phyloP scores from a whole-genome alignment of 2,888 invertebrate species.

The Athalia circularis region DNA sequence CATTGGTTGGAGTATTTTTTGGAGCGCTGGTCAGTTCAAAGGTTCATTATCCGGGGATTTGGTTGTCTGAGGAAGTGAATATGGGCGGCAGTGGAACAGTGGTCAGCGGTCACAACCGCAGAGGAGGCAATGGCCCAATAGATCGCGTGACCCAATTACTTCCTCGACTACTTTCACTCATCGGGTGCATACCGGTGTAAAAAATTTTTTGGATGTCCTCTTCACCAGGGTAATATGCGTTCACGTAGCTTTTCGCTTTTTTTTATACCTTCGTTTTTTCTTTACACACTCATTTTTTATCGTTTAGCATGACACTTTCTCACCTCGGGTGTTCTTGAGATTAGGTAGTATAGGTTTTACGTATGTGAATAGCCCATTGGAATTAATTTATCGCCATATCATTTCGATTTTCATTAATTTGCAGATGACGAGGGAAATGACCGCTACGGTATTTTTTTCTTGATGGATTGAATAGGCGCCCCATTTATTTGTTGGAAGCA shows the following conservation, averaged over 20 bases:
- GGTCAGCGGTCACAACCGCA: slow-evolving; percentile 20
- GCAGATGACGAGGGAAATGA: neutral
- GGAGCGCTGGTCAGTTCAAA: no score
- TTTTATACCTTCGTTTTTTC: neutral
- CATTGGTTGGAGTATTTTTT: no score
- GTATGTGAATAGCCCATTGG: neutral
- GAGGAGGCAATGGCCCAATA: slow-evolving; percentile 50
- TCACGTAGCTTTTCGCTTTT: slow-evolving; percentile 7
- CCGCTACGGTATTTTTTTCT: no score
- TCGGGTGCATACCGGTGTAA: slow-evolving; percentile 50
- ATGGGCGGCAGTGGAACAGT: neutral
- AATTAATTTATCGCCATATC: neutral
- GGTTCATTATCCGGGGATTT: no score
- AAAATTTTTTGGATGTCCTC: slow-evolving; percentile 26
- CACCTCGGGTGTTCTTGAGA: slow-evolving; percentile 22
- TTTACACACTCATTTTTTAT: neutral
- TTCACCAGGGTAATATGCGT: neutral
- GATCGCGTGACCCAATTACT: slow-evolving; percentile 56
- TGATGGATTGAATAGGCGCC: no score
- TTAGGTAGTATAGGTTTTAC: neutral
- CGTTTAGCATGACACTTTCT: slow-evolving; percentile 40
- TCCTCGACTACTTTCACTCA: slow-evolving; percentile 65
- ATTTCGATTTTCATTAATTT: neutral
- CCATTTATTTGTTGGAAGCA: no score
- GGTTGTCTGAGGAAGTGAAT: neutral